These are phyloP conservation scores for Halcyon leucocephala DNA, from an alignment of 2,797 vertebrate genomes.

Conservation along the genomic window DNA sequence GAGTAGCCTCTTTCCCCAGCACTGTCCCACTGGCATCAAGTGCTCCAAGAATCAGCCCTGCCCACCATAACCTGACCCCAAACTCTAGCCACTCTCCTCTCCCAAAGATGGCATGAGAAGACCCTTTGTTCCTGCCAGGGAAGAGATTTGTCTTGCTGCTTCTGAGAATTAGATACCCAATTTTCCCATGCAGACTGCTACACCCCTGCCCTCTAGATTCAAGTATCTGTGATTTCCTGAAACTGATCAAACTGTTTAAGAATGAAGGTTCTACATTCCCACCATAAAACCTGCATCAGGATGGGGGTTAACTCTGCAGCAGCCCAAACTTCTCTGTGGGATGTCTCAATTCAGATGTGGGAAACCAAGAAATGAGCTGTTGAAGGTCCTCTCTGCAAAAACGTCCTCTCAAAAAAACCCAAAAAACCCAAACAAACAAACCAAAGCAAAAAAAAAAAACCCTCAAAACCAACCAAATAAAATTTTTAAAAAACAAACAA, in stretches of 20 bases:
- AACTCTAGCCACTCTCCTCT: neutral
- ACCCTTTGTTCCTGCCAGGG: neutral
- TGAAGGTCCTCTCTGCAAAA: neutral
- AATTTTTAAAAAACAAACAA: no score
- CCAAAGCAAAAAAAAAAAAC: no score
- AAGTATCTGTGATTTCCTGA: neutral
- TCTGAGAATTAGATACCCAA: accelerated
- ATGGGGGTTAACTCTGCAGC: neutral
- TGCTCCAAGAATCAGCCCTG: neutral
- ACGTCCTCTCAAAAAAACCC: no score
- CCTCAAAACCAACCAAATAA: no score
- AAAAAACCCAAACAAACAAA: no score
- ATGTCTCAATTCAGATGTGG: neutral
- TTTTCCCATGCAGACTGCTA: neutral
- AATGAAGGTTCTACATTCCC: neutral
- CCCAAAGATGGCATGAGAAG: neutral
- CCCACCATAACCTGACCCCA: neutral
- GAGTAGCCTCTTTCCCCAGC: neutral
- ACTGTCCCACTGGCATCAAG: neutral
- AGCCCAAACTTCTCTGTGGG: neutral
- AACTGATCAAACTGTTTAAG: neutral
- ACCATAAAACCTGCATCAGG: neutral
- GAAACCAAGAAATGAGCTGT: neutral
- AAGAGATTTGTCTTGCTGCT: neutral
- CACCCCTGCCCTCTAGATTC: neutral